A percentile compares a stretch with the other conserved stretches of the same genome.
Conservation (phyloP, 1,140 invertebrate genomes). For the Microplitis demolitor region DNA sequence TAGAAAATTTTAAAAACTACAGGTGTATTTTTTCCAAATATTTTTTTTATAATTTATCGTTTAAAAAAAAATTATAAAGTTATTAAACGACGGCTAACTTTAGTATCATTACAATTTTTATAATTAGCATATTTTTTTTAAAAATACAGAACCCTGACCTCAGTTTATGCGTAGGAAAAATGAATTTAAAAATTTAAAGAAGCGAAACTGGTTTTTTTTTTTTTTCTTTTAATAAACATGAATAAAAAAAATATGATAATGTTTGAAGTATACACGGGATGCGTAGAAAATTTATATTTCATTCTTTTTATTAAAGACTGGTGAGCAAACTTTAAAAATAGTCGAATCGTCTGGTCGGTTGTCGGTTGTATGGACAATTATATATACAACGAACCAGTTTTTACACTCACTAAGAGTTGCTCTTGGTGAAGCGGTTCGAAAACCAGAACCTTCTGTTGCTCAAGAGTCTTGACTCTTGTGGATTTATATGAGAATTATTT, state of each 20-base stretch:
- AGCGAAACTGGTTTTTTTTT: constrained; percentile 2
- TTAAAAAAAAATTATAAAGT: no score
- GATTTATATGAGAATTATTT: no score
- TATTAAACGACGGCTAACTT: no score
- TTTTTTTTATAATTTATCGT: no score
- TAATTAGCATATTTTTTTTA: background rate
- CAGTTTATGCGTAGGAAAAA: background rate
- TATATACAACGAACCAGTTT: constrained; percentile 26
- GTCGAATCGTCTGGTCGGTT: constrained; percentile 16
- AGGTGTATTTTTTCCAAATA: no score
- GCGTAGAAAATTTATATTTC: constrained; percentile 2
- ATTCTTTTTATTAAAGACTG: background rate
- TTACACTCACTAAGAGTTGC: background rate
- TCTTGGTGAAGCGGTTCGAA: background rate
- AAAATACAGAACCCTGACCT: background rate
- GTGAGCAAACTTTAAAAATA: constrained; percentile 22
- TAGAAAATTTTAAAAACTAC: no score
- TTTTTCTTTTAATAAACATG: background rate
- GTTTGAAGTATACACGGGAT: background rate
- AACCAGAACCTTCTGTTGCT: no score
- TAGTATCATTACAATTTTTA: background rate
- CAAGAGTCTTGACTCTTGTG: no score
- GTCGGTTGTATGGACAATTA: background rate
- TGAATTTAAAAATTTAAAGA: background rate
- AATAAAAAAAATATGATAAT: background rate